Base-by-base conservation (phyloP, 35 echinoderm and acorn worm genomes). In the Eucidaris tribuloides region DNA sequence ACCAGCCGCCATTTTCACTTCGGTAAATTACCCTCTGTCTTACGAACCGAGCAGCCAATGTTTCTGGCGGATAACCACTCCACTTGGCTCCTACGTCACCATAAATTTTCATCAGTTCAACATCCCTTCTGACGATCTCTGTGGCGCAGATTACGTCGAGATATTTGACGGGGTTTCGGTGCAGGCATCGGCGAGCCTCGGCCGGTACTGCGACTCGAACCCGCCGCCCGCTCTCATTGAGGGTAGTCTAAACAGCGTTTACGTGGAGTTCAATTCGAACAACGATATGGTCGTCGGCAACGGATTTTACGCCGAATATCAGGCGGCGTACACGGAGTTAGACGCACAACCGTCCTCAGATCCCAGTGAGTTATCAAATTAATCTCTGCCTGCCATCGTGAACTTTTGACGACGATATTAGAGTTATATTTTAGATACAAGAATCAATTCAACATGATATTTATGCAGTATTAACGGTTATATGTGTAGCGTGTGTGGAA, bases 281-380 rank as follows among this genome's bases (percentile, higher is more conserved):
- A 60, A 91, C 25, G 82, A 78, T 14, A 7, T 5, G 25, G 23
- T 25, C 32, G 76, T 50, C 36, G 89, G 89, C 25, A 29, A 29
- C 20, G 89, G 89, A 5, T 96, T 96, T 32, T 42, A 77, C 28
- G 93, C 93, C 17, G 37, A 50, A 32, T 96, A 91, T 43, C 41
- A 79, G 5, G 78, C 87, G 13, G 28, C 46, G 20, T 42, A 45
- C 15, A 86, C 85, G 42, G 14, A 49, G 25, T 43, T 62, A 0
- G 61, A 82, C 40, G 80, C 38, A 25, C 30, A n/a, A n/a, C n/a
- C n/a, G n/a, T n/a, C n/a, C n/a, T n/a, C n/a, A n/a, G n/a, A n/a
- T n/a, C n/a, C n/a, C n/a, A n/a, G n/a, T n/a, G n/a, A n/a, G n/a
- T n/a, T n/a, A n/a, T n/a, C n/a, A n/a, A n/a, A n/a, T n/a, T n/a